These are phyloP conservation scores for Alosa alosa DNA, from an alignment of 2,113 vertebrate genomes.

Conservation along the genomic window DNA sequence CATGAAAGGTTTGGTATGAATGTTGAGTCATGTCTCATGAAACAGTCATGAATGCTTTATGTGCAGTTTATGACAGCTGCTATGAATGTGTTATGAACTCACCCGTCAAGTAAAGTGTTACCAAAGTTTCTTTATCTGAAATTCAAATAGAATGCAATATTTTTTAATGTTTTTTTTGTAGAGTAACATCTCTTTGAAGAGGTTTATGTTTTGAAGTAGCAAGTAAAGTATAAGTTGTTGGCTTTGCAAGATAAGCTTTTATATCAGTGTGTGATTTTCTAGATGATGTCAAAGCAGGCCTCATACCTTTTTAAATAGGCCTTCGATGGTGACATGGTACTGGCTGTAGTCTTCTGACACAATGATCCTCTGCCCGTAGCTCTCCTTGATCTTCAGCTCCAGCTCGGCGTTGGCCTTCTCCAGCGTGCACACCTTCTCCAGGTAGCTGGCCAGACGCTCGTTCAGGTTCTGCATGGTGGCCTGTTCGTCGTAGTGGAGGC, in stretches of 20 bases:
- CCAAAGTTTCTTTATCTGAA: background rate
- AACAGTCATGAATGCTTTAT: too few species aligned
- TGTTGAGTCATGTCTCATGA: too few species aligned
- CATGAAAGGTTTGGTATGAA: too few species aligned
- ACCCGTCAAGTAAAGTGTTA: too few species aligned
- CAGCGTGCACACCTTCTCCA: constrained; percentile 67
- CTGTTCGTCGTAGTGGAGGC: constrained; percentile 63
- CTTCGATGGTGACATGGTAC: constrained; percentile 59
- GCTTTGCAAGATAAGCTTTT: background rate
- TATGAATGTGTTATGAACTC: too few species aligned
- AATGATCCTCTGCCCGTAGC: constrained; percentile 52
- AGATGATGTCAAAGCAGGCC: background rate
- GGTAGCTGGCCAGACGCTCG: constrained; percentile 64
- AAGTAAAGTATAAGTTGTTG: background rate
- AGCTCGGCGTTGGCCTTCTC: constrained; percentile 62
- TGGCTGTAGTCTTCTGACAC: constrained; percentile 51
- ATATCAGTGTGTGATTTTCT: background rate
- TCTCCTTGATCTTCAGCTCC: constrained; percentile 66
- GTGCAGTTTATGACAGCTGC: too few species aligned
- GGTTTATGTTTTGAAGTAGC: background rate
- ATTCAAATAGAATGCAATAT: too few species aligned
- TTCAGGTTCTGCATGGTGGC: constrained; percentile 74
- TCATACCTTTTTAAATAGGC: constrained; percentile 39
- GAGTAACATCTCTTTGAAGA: too few species aligned
- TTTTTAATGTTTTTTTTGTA: too few species aligned